A percentile compares a stretch with the other conserved stretches of the same genome.
Evolutionary conservation across 1,140 invertebrate species (phyloP).

Genomic region (Mercenaria mercenaria): DNA sequence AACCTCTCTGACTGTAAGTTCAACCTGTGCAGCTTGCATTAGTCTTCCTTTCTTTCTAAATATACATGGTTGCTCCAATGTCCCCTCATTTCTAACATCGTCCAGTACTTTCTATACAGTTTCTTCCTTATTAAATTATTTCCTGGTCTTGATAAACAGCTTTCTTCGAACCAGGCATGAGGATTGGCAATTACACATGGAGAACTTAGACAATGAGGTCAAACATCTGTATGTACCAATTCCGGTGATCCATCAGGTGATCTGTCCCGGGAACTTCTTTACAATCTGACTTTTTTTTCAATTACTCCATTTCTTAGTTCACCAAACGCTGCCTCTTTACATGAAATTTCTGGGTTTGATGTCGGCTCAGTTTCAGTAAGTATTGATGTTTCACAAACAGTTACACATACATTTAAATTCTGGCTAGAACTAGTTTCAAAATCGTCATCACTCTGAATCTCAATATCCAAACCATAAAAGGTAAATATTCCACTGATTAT

Average conservation of each 20-base stretch:
- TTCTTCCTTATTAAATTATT: neutral
- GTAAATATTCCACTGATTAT: neutral
- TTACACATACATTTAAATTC: no score
- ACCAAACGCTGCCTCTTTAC: no score
- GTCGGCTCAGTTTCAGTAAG: no score
- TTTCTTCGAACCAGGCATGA: neutral
- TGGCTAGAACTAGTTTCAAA: no score
- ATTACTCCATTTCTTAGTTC: neutral
- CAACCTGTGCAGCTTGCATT: neutral
- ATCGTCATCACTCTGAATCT: neutral
- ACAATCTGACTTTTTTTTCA: neutral
- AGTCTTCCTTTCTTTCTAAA: conserved; percentile 3
- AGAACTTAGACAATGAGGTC: neutral
- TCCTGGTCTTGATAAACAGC: neutral
- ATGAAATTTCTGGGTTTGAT: no score
- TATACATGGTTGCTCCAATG: neutral
- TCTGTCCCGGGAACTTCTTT: neutral
- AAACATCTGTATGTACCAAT: neutral
- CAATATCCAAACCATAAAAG: neutral
- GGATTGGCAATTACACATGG: neutral
- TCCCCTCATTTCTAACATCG: neutral
- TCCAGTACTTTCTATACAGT: neutral
- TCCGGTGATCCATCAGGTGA: neutral
- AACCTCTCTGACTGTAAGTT: neutral
- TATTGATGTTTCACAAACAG: no score